These are phyloP conservation scores for Anser brachyrhynchus DNA, from an alignment of 2,113 vertebrate genomes.

Conservation along the genomic window DNA sequence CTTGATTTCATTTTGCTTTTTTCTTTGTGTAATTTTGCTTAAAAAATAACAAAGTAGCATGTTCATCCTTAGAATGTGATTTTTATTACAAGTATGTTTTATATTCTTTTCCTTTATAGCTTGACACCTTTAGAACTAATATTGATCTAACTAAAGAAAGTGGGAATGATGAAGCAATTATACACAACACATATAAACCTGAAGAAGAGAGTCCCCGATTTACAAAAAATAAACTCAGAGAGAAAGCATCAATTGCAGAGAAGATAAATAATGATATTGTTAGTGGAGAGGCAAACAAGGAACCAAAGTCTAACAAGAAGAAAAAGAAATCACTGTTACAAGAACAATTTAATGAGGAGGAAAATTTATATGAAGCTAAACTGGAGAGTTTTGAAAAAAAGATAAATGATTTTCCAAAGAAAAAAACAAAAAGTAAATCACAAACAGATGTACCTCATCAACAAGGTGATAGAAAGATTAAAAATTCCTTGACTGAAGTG, in stretches of 20 bases:
- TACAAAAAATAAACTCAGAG: conserved; percentile 82
- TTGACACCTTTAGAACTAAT: conserved; percentile 82
- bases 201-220: conserved; percentile 81
- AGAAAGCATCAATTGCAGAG: conserved; percentile 68
- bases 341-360: conserved; percentile 63
- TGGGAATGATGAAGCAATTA: conserved; percentile 79
- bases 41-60: not conserved
- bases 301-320: conserved; percentile 72
- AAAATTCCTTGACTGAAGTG: conserved; percentile 60
- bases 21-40: not conserved
- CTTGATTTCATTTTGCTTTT: not conserved
- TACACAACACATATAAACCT: conserved; percentile 76
- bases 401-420: conserved; percentile 44
- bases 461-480: conserved; percentile 70
- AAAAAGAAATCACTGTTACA: conserved; percentile 66
- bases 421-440: conserved; percentile 47
- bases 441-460: conserved; percentile 61
- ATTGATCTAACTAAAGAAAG: conserved; percentile 80
- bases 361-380: conserved; percentile 47
- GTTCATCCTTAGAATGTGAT: not conserved
- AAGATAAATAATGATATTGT: conserved; percentile 77
- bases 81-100: conserved; percentile 27
- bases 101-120: conserved; percentile 76
- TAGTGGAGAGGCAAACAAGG: conserved; percentile 67
- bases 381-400: conserved; percentile 47